Evolutionary conservation across 30 jellyfish, hydroid and myxozoan genomes (phyloP).

Genomic region (Rhopilema esculentum): DNA sequence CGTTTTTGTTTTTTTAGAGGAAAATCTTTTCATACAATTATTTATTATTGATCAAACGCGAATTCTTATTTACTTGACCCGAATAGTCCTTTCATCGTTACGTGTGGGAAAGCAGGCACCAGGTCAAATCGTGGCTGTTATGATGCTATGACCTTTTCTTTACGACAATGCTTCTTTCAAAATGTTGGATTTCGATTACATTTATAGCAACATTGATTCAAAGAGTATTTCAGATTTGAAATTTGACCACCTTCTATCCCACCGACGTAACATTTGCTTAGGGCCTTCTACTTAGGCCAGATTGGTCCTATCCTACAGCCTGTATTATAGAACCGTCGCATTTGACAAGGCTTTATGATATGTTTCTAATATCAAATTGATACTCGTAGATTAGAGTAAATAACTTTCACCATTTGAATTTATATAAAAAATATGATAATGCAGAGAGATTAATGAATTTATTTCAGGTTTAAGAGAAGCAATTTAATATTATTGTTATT

Average conservation of each 20-base stretch:
- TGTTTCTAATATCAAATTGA: background rate
- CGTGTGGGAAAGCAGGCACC: background rate
- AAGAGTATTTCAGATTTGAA: background rate
- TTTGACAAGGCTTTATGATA: background rate
- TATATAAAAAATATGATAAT: background rate
- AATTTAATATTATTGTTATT: background rate
- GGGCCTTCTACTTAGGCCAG: background rate
- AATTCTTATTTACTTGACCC: background rate
- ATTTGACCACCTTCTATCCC: background rate
- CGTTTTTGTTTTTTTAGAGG: background rate
- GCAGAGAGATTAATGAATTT: background rate
- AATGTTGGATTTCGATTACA: background rate
- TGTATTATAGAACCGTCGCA: too few relatives aligned
- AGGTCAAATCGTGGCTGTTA: background rate
- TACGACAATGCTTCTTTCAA: background rate
- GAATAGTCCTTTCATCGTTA: background rate
- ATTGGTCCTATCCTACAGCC: background rate
- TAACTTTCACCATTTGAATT: background rate
- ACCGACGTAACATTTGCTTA: background rate
- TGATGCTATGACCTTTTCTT: background rate
- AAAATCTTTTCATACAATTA: background rate
- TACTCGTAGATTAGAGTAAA: background rate
- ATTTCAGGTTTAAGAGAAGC: background rate
- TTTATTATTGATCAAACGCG: background rate
- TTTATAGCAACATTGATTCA: too few relatives aligned